Percentiles rank a stretch among this genome's conserved stretches.
Evolutionary conservation across 2,797 vertebrate genomes (phyloP).

Genomic region (Gouania willdenowi): DNA sequence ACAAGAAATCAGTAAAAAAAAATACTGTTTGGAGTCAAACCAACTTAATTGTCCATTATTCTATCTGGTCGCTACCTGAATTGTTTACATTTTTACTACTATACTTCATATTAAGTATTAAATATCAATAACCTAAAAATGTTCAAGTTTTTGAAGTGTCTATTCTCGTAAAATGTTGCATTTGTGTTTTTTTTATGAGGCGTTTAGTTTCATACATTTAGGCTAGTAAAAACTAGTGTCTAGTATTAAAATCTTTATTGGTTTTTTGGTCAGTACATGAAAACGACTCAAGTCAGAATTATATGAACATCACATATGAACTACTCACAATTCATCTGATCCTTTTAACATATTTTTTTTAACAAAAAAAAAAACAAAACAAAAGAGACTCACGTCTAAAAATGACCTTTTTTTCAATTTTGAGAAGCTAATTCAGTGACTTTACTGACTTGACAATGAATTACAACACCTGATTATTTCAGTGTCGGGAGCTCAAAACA

Average conservation of each 20-base stretch:
- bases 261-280: conserved; percentile 99
- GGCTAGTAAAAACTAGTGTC: conserved; percentile 27
- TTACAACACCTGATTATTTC: conserved; percentile 74
- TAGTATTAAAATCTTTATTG: conserved; percentile 99
- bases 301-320: conserved; percentile 95
- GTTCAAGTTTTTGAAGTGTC: too few relatives aligned
- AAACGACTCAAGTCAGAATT: conserved; percentile 98
- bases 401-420: conserved; percentile 75
- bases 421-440: conserved; percentile 70
- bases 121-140: too few relatives aligned
- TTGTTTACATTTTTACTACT: too few relatives aligned
- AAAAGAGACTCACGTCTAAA: conserved; percentile 83
- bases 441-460: conserved; percentile 77
- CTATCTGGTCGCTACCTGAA: too few relatives aligned
- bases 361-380: conserved; percentile 81
- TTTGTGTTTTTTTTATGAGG: too few relatives aligned
- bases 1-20: too few relatives aligned
- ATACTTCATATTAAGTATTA: too few relatives aligned
- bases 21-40: too few relatives aligned
- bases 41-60: too few relatives aligned
- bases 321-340: conserved; percentile 93
- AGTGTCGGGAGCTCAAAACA: conserved; percentile 72
- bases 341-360: conserved; percentile 75
- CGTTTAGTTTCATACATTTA: too few relatives aligned
- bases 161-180: too few relatives aligned